Evolutionary conservation across 2,113 vertebrate species (phyloP).

Genomic region (Tyto alba): DNA sequence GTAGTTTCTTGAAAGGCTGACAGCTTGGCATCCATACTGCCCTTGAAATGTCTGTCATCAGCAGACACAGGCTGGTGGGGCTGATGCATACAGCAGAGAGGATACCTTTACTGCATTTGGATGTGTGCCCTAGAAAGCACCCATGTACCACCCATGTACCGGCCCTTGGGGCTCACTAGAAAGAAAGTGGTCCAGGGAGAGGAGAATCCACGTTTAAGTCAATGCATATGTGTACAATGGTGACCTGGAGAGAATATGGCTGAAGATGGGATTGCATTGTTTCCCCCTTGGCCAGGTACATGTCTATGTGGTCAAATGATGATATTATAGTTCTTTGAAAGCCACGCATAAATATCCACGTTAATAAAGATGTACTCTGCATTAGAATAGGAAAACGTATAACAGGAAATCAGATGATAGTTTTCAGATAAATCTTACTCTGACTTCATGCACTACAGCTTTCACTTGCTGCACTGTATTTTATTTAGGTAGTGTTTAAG

Average conservation of each 20-base stretch:
- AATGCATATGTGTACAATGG: background rate
- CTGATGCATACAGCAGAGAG: background rate
- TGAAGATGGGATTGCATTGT: background rate
- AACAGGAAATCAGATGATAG: background rate
- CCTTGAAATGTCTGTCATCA: background rate
- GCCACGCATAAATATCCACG: fast-evolving
- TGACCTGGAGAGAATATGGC: background rate
- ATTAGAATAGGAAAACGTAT: background rate
- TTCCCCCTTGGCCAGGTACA: background rate
- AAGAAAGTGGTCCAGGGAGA: background rate
- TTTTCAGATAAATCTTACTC: background rate
- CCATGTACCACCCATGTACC: background rate
- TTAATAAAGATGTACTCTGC: background rate
- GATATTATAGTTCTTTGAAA: background rate
- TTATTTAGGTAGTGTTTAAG: background rate
- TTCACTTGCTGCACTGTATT: background rate
- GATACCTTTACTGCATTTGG: background rate
- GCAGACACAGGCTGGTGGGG: background rate
- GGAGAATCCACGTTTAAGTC: background rate
- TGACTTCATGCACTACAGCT: background rate
- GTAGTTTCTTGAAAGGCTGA: background rate
- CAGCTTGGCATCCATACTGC: background rate
- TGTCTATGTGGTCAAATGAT: background rate
- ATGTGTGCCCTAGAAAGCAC: background rate
- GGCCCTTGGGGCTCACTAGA: background rate